These are phyloP conservation scores for Horisme vitalbata DNA, from an alignment of 2,888 invertebrate species.

Conservation along the genomic window DNA sequence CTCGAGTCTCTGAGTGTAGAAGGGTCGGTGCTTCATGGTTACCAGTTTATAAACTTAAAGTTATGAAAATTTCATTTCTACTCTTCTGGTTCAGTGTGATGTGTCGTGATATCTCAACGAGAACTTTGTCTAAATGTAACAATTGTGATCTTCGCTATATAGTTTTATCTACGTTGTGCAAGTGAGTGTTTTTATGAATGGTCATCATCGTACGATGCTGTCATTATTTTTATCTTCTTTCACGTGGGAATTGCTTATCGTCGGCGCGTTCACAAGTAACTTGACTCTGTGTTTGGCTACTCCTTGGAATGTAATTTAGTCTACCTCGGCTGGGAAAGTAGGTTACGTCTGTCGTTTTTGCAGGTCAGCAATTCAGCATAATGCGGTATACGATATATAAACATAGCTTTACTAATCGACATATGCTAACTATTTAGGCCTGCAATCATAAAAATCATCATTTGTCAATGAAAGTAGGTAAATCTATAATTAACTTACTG, in stretches of 20 bases:
- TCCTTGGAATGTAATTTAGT: constrained; percentile 41
- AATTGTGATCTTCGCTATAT: constrained; percentile 32
- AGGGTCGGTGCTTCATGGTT: neutral
- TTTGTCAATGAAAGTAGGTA: too few relatives aligned
- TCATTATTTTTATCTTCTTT: constrained; percentile 28
- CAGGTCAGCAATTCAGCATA: constrained; percentile 15
- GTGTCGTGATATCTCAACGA: constrained; percentile 30
- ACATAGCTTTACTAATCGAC: constrained; percentile 1
- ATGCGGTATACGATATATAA: constrained; percentile 18
- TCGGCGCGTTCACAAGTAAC: constrained; percentile 41
- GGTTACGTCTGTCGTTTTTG: constrained; percentile 41
- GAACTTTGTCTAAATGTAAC: constrained; percentile 25
- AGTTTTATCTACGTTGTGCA: constrained; percentile 23
- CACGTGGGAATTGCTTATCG: constrained; percentile 48
- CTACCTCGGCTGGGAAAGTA: constrained; percentile 42
- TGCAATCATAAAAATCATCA: too few relatives aligned
- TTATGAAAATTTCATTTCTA: constrained; percentile 31
- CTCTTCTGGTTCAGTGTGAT: constrained; percentile 27
- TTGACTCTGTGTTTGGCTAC: constrained; percentile 37
- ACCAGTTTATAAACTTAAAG: constrained; percentile 13
- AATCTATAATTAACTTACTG: too few relatives aligned
- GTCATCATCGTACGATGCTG: constrained; percentile 15
- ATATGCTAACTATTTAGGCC: too few relatives aligned
- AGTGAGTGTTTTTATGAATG: constrained; percentile 30
- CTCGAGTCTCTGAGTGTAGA: neutral